These are phyloP conservation scores for Yponomeuta malinellus DNA, from an alignment of 2,888 invertebrate species.

Conservation along the genomic window DNA sequence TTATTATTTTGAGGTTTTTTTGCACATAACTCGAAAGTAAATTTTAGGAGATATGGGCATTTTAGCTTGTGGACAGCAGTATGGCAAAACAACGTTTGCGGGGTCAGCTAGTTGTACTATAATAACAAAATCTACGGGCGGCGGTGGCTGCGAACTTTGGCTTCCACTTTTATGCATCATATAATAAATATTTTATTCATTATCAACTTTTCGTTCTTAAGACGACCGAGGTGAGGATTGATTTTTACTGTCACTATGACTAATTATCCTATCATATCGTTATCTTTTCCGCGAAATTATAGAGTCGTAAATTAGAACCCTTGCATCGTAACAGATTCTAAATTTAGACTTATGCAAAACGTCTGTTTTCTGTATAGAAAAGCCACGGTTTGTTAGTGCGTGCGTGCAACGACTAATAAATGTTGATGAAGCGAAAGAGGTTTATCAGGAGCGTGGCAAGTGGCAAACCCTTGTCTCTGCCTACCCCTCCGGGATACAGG, in stretches of 20 bases:
- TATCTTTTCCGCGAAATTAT: not conserved
- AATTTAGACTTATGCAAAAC: not conserved
- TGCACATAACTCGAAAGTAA: too few species aligned
- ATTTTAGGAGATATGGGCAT: too few species aligned
- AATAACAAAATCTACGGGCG: too few species aligned
- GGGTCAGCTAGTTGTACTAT: too few species aligned
- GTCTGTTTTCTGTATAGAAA: not conserved
- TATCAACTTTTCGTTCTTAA: slow-evolving; percentile 2
- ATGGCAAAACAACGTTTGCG: too few species aligned
- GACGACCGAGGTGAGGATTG: not conserved
- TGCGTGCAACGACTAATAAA: too few species aligned
- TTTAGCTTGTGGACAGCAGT: too few species aligned
- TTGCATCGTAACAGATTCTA: not conserved
- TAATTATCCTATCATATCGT: not conserved
- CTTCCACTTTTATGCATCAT: slow-evolving; percentile 9
- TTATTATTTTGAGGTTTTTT: too few species aligned
- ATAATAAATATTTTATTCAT: slow-evolving; percentile 4
- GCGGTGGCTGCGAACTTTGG: slow-evolving; percentile 12
- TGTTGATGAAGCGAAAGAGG: too few species aligned
- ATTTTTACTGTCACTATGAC: not conserved
- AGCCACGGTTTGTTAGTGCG: too few species aligned
- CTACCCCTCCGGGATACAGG: slow-evolving; percentile 25
- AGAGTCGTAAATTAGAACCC: not conserved
- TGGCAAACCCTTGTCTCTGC: too few species aligned
- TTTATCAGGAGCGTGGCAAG: too few species aligned